phyloP scores from a whole-genome alignment of 2,113 vertebrate genomes.

The Panurus biarmicus region DNA sequence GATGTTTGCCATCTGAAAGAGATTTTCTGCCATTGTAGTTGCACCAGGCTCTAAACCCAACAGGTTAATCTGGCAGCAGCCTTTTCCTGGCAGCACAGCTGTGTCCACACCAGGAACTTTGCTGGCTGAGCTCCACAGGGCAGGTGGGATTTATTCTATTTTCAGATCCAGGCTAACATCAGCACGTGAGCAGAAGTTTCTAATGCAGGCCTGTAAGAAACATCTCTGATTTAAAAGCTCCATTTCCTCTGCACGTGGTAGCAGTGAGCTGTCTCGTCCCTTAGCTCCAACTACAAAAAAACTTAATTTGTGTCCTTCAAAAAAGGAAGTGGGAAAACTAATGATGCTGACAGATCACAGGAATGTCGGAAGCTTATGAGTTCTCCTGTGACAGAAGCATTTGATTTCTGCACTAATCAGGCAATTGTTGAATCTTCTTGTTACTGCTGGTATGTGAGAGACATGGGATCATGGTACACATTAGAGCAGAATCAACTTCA shows the following conservation, averaged over 20 bases:
- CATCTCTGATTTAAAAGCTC: background rate
- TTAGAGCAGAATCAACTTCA: background rate
- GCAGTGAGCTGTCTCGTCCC: background rate
- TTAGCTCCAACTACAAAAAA: background rate
- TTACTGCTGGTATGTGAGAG: background rate
- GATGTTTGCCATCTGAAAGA: background rate
- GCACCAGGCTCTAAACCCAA: background rate
- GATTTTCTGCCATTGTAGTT: background rate
- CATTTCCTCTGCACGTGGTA: background rate
- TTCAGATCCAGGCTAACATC: background rate
- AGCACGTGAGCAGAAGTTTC: background rate
- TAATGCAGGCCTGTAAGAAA: background rate
- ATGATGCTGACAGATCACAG: background rate
- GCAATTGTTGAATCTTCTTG: background rate
- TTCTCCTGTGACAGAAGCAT: background rate
- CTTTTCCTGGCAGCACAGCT: background rate
- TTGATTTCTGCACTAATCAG: background rate
- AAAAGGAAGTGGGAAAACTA: background rate
- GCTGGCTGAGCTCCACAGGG: background rate
- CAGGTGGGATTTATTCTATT: background rate
- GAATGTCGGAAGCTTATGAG: background rate
- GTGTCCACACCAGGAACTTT: background rate
- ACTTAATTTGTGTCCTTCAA: background rate
- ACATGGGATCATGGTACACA: fast-evolving
- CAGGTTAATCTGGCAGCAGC: background rate